phyloP scores from a whole-genome alignment of 2,888 invertebrate species.

The Heliconius hortense region DNA sequence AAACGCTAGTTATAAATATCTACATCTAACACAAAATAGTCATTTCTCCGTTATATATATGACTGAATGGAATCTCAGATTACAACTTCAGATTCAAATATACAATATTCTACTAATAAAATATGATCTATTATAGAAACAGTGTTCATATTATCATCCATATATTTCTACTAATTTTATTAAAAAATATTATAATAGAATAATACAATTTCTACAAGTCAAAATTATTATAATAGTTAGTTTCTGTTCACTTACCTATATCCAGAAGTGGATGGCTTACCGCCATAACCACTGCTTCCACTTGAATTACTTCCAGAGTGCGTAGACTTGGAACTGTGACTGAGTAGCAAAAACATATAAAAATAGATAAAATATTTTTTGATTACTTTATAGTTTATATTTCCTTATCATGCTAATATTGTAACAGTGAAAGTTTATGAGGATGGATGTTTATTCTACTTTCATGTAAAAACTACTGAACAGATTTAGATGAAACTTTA shows the following conservation, averaged over 20 bases:
- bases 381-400: neutral
- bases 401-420: no score
- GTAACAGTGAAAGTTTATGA: no score
- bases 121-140: no score
- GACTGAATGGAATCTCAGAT: neutral
- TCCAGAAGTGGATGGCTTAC: slow-evolving; percentile 83
- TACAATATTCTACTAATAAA: neutral
- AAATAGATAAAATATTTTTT: slow-evolving; percentile 2
- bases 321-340: slow-evolving; percentile 90
- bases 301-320: slow-evolving; percentile 89
- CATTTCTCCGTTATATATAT: neutral
- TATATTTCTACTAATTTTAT: neutral
- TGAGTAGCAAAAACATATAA: slow-evolving; percentile 56
- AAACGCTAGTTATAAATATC: neutral
- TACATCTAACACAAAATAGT: neutral
- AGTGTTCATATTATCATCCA: neutral
- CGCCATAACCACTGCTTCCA: slow-evolving; percentile 91
- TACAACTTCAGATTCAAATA: neutral
- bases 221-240: neutral
- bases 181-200: no score
- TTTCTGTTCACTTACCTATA: slow-evolving; percentile 72
- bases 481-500: no score
- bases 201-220: neutral
- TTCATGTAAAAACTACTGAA: no score
- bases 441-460: no score